These are phyloP conservation scores for Ispidina lecontei DNA, from an alignment of 2,797 vertebrate species.

Conservation along the genomic window DNA sequence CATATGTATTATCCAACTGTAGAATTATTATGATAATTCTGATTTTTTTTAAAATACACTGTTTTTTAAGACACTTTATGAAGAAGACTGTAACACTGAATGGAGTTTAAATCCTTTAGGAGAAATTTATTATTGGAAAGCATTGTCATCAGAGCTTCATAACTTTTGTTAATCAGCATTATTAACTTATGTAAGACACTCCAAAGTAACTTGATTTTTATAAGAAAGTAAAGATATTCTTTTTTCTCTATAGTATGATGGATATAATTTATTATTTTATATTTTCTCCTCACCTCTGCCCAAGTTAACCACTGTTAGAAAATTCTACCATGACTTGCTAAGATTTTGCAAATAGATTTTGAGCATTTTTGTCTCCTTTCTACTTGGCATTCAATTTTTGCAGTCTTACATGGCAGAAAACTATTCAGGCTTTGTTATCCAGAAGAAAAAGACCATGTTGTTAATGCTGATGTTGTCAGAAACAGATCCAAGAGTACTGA, in stretches of 20 bases:
- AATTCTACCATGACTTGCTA: not conserved
- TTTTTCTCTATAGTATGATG: not conserved
- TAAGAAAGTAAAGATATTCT: not conserved
- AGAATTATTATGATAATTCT: not conserved
- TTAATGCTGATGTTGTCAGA: not conserved
- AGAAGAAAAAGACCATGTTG: not conserved
- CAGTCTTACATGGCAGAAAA: not conserved
- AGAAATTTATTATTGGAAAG: not conserved
- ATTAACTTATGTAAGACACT: not conserved
- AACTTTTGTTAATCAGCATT: not conserved
- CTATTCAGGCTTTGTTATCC: not conserved
- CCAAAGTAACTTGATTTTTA: not conserved
- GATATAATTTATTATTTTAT: not conserved
- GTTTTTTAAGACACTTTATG: not conserved
- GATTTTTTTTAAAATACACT: not conserved
- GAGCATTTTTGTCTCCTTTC: not conserved
- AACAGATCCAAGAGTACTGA: not conserved
- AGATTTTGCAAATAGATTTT: not conserved
- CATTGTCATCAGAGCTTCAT: not conserved
- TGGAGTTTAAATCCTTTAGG: not conserved
- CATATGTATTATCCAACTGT: not conserved
- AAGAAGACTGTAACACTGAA: not conserved
- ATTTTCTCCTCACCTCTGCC: fast-evolving
- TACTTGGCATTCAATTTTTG: not conserved
- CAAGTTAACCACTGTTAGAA: not conserved